Evolutionary conservation across 2,888 invertebrate genomes (phyloP).

Genomic region (Pediacus dermestoides): DNA sequence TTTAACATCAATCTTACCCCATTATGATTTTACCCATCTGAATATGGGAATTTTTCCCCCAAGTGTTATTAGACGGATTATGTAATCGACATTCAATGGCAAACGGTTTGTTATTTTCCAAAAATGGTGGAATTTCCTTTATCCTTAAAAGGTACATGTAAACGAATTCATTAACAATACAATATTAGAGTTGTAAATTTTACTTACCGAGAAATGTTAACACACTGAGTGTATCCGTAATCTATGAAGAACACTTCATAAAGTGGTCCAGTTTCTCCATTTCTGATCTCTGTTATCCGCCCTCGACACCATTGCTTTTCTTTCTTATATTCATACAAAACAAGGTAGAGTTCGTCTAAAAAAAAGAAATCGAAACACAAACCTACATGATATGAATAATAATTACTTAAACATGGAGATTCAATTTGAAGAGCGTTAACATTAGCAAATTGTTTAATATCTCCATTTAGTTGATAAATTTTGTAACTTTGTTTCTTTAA

Average conservation of each 20-base stretch:
- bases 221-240: slow-evolving; percentile 56
- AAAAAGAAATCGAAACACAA: slow-evolving; percentile 18
- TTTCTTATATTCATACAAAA: slow-evolving; percentile 46
- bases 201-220: slow-evolving; percentile 53
- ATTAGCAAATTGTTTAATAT: too few relatives aligned
- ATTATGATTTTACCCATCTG: slow-evolving; percentile 59
- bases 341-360: slow-evolving; percentile 62
- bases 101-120: slow-evolving; percentile 51
- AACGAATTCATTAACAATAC: not conserved
- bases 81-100: slow-evolving; percentile 59
- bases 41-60: slow-evolving; percentile 56
- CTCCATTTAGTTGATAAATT: too few relatives aligned
- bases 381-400: not conserved
- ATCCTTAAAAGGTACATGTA: slow-evolving; percentile 45
- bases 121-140: slow-evolving; percentile 50
- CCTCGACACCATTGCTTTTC: slow-evolving; percentile 64
- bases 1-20: too few relatives aligned
- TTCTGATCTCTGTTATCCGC: slow-evolving; percentile 47
- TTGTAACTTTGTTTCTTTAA: slow-evolving; percentile 26
- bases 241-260: slow-evolving; percentile 63
- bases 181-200: slow-evolving; percentile 16
- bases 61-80: slow-evolving; percentile 54
- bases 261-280: slow-evolving; percentile 35
- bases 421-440: too few relatives aligned
- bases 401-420: too few relatives aligned